Percentiles rank a stretch among this genome's conserved stretches.
phyloP scores from a whole-genome alignment of 2,113 vertebrate genomes.

The Phyllostomus hastatus region DNA sequence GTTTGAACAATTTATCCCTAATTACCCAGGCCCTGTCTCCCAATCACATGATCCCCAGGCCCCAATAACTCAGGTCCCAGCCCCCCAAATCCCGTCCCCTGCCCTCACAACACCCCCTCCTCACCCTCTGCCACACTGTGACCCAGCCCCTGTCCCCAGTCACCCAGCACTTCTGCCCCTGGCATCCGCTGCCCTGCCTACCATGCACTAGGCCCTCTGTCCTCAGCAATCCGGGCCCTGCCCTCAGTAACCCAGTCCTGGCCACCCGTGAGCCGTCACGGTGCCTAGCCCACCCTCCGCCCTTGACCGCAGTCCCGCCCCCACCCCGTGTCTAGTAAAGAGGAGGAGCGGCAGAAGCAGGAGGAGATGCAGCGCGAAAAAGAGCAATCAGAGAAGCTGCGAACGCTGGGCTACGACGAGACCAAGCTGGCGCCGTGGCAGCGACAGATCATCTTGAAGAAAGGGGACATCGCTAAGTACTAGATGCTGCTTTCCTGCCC shows the following conservation, averaged over 20 bases:
- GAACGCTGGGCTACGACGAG: slow-evolving; percentile 96
- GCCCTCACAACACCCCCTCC: background rate
- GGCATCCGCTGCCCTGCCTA: background rate
- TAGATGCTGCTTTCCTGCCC: slow-evolving; percentile 64
- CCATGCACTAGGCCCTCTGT: background rate
- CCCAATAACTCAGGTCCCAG: background rate
- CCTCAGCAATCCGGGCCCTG: background rate
- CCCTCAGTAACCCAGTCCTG: background rate
- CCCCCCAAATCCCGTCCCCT: background rate
- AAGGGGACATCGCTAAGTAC: slow-evolving; percentile 95
- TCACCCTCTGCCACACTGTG: background rate
- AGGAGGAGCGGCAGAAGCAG: slow-evolving; percentile 86
- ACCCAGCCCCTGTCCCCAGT: background rate
- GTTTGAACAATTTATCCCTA: background rate
- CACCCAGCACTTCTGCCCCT: background rate
- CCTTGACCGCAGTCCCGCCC: background rate
- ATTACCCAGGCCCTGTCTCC: background rate
- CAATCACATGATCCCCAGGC: background rate
- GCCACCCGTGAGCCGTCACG: too few species aligned
- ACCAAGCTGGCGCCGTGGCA: slow-evolving; percentile 98
- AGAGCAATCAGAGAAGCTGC: slow-evolving; percentile 92
- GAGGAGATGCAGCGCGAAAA: slow-evolving; percentile 89
- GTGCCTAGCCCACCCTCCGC: background rate
- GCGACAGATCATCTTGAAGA: slow-evolving; percentile 96
- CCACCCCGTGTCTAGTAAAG: slow-evolving; percentile 83